phyloP scores from a whole-genome alignment of 92 coral and sea anemone genomes.

The Phenganax marumi region DNA sequence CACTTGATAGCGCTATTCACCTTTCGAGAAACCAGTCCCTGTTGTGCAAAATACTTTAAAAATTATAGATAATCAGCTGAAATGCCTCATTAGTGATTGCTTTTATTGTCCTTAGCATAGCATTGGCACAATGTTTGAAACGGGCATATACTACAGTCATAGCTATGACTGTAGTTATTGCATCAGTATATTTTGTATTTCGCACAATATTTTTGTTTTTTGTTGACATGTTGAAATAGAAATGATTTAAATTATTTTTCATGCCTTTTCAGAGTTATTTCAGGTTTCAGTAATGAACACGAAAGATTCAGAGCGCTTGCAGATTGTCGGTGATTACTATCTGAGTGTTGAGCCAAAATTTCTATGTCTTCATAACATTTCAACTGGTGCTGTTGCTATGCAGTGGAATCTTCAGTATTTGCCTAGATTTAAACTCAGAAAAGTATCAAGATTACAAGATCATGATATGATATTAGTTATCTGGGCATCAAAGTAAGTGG shows the following conservation, averaged over 20 bases:
- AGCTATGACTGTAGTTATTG: constrained; percentile 14
- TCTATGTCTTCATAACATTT: constrained; percentile 78
- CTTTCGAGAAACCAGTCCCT: no score
- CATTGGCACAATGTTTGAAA: background rate
- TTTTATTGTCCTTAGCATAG: no score
- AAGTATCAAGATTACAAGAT: constrained; percentile 86
- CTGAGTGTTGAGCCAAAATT: constrained; percentile 84
- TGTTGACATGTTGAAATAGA: background rate
- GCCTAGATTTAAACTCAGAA: constrained; percentile 79
- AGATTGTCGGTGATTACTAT: constrained; percentile 77
- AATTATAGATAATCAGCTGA: no score
- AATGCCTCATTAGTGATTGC: no score
- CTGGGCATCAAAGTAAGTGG: constrained; percentile 80
- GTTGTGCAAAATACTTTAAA: no score
- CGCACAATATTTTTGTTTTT: background rate
- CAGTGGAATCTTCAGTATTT: constrained; percentile 89
- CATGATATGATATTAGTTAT: constrained; percentile 80
- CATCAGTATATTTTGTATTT: background rate
- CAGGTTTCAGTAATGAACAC: constrained; percentile 83
- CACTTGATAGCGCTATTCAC: no score
- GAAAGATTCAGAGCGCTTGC: constrained; percentile 78
- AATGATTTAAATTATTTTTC: background rate
- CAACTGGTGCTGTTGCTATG: constrained; percentile 69
- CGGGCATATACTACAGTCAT: background rate
- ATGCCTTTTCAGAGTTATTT: constrained; percentile 66